Conservation (phyloP, 2,797 vertebrate species). For the Falco rusticolus region DNA sequence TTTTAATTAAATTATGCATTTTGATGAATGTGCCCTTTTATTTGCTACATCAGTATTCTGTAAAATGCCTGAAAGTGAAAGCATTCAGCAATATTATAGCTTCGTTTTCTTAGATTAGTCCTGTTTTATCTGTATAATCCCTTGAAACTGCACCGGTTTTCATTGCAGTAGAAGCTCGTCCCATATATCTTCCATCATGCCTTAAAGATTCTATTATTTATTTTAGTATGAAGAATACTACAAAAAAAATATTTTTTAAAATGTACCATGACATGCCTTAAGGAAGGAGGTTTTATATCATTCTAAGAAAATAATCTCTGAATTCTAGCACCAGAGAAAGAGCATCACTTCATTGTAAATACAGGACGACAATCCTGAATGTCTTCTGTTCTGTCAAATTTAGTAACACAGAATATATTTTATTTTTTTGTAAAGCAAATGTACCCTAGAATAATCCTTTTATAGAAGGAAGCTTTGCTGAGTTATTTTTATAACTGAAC, state of each 20-base stretch:
- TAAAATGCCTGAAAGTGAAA: constrained; percentile 53
- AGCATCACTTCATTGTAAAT: constrained; percentile 16
- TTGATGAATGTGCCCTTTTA: constrained; percentile 39
- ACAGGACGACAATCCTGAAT: background rate
- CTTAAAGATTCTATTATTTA: background rate
- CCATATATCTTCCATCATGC: background rate
- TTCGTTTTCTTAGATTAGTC: constrained; percentile 6
- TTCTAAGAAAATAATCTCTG: constrained; percentile 14
- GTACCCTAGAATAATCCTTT: constrained; percentile 17
- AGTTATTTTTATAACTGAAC: constrained; percentile 24
- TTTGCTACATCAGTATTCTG: constrained; percentile 35
- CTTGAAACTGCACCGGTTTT: background rate
- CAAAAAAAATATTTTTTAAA: constrained; percentile 7
- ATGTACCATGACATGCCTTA: background rate
- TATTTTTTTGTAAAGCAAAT: constrained; percentile 11
- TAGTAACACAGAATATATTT: constrained; percentile 18
- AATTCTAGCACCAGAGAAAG: constrained; percentile 2
- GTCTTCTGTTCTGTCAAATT: background rate
- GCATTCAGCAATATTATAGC: background rate
- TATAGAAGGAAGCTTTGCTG: background rate
- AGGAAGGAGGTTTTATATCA: background rate
- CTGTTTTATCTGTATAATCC: background rate
- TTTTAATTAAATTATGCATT: constrained; percentile 3
- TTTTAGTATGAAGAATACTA: background rate
- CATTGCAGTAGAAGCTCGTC: background rate